Percentiles rank a stretch among this genome's conserved stretches.
These are phyloP conservation scores for Deilephila porcellus DNA, from an alignment of 2,888 invertebrate genomes.

Conservation along the genomic window DNA sequence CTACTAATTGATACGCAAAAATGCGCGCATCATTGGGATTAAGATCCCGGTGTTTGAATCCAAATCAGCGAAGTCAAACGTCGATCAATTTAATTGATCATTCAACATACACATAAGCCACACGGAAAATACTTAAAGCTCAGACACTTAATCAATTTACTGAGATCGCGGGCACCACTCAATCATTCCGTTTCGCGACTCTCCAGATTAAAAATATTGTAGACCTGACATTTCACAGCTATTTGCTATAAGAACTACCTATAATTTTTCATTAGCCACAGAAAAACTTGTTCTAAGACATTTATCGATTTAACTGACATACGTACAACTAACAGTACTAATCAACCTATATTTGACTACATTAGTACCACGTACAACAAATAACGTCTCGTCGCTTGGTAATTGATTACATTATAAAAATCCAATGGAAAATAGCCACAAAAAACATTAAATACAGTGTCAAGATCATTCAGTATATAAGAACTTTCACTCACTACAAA, in stretches of 20 bases:
- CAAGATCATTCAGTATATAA: no score
- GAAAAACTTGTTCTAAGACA: no score
- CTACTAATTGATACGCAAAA: conserved; percentile 30
- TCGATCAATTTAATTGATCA: conserved; percentile 81
- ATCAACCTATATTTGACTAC: no score
- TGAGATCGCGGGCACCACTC: conserved; percentile 70
- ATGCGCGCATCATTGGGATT: conserved; percentile 53
- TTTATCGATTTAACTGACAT: no score
- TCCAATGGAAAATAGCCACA: no score
- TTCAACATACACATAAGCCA: conserved; percentile 64
- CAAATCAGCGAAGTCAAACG: conserved; percentile 59
- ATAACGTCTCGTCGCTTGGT: no score
- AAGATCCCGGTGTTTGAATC: conserved; percentile 54
- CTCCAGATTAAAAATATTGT: conserved; percentile 40
- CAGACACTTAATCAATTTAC: conserved; percentile 78
- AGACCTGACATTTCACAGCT: conserved; percentile 23
- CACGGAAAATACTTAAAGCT: conserved; percentile 73
- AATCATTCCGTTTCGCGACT: conserved; percentile 56
- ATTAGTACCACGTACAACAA: no score
- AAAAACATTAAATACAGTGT: no score
- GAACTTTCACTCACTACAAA: no score
- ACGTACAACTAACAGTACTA: no score
- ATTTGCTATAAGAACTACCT: background rate
- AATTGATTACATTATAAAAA: no score
- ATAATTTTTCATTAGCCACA: background rate